phyloP scores from a whole-genome alignment of 1,140 invertebrate genomes.

The Drosophila dunni region DNA sequence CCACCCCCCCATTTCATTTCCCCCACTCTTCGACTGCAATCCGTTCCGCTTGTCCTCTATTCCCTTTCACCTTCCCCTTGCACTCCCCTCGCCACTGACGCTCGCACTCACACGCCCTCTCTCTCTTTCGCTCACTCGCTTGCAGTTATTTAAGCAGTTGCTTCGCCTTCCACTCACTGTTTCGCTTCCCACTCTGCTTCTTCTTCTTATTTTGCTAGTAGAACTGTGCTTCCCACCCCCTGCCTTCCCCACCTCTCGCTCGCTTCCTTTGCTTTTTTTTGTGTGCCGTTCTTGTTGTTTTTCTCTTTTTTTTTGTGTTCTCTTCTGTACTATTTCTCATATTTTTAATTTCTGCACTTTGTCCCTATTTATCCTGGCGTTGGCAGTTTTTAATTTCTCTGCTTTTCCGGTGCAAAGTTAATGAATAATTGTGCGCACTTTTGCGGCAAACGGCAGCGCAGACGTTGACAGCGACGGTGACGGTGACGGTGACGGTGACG shows the following conservation, averaged over 20 bases:
- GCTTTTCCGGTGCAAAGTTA: conserved; percentile 83
- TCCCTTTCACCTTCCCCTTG: neutral
- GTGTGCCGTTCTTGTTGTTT: too few species aligned
- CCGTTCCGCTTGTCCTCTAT: neutral
- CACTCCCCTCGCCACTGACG: too few species aligned
- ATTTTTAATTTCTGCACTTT: conserved; percentile 84
- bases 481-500: neutral
- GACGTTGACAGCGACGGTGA: conserved; percentile 12
- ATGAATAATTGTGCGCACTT: conserved; percentile 83
- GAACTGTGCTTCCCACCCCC: too few species aligned
- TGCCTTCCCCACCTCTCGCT: too few species aligned
- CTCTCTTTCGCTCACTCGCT: too few species aligned
- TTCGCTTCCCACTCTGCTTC: too few species aligned
- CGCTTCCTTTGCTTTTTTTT: too few species aligned
- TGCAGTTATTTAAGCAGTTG: too few species aligned
- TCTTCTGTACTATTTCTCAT: conserved; percentile 75
- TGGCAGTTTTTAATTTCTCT: conserved; percentile 83
- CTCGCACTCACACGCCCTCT: neutral
- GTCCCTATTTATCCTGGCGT: conserved; percentile 83
- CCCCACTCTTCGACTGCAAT: neutral
- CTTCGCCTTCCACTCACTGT: too few species aligned
- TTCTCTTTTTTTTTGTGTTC: conserved; percentile 3
- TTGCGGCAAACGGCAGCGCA: conserved; percentile 75
- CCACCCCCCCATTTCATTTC: neutral
- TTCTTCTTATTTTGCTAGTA: too few species aligned